Conservation (phyloP, 2,888 invertebrate genomes). For the Notodonta ziczac region DNA sequence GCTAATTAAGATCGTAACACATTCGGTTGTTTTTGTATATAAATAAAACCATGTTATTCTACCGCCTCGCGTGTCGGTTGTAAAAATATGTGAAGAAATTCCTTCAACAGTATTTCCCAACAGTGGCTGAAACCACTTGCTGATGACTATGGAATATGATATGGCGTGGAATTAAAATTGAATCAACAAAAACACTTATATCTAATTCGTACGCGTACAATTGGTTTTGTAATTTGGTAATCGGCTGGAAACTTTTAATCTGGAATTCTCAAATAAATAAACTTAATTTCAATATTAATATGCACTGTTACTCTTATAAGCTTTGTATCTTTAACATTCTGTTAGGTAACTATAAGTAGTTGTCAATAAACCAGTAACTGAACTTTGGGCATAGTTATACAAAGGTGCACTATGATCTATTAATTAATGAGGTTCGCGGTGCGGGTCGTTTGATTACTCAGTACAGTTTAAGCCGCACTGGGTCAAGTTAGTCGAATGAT, state of each 20-base stretch:
- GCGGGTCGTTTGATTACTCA: slow-evolving; percentile 4
- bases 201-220: too few relatives aligned
- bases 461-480: slow-evolving; percentile 1
- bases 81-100: neutral
- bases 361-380: neutral
- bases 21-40: slow-evolving; percentile 8
- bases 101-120: neutral
- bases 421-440: slow-evolving; percentile 3
- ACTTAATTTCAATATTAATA: too few relatives aligned
- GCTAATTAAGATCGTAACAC: slow-evolving; percentile 16
- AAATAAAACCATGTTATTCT: neutral
- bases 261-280: too few relatives aligned
- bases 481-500: neutral
- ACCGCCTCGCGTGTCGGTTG: neutral
- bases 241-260: too few relatives aligned
- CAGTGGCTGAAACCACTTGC: too few relatives aligned
- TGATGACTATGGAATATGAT: too few relatives aligned
- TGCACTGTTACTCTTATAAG: too few relatives aligned
- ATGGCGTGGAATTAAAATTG: too few relatives aligned
- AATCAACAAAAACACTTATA: too few relatives aligned
- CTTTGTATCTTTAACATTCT: too few relatives aligned
- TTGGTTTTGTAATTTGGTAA: too few relatives aligned
- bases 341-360: neutral
- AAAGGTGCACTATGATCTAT: slow-evolving; percentile 4
- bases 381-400: neutral